phyloP scores from a whole-genome alignment of 2,888 invertebrate genomes.

The Agrilus biguttatus region DNA sequence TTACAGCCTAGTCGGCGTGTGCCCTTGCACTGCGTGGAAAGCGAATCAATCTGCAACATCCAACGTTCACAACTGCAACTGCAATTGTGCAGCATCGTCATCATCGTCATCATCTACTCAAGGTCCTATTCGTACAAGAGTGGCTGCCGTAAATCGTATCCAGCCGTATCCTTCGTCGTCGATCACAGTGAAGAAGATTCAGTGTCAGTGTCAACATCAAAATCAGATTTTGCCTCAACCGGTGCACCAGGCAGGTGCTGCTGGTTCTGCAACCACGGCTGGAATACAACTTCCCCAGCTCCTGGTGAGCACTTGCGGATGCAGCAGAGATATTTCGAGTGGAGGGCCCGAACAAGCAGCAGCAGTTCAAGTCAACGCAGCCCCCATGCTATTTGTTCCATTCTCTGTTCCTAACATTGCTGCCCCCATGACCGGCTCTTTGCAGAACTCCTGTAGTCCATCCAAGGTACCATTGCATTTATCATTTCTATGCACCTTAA shows the following conservation, averaged over 20 bases:
- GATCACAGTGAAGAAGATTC: constrained; percentile 10
- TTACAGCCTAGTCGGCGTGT: constrained; percentile 40
- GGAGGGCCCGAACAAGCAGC: constrained; percentile 10
- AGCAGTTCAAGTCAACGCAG: constrained; percentile 16
- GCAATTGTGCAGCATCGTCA: not conserved
- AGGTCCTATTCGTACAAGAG: constrained; percentile 15
- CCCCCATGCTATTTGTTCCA: constrained; percentile 36
- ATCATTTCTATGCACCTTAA: not conserved
- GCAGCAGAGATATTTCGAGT: constrained; percentile 19
- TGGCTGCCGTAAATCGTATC: constrained; percentile 11
- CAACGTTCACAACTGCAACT: constrained; percentile 1
- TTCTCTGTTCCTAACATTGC: constrained; percentile 32
- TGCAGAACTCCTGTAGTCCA: constrained; percentile 28
- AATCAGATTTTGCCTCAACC: constrained; percentile 11
- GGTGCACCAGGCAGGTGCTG: constrained; percentile 10
- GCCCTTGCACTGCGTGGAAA: constrained; percentile 39
- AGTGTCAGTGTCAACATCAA: constrained; percentile 11
- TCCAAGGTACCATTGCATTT: constrained; percentile 25
- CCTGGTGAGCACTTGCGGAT: constrained; percentile 24
- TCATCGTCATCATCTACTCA: constrained; percentile 2
- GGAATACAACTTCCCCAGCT: constrained; percentile 19
- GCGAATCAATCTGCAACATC: constrained; percentile 16
- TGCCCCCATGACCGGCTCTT: constrained; percentile 27
- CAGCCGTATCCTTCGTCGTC: constrained; percentile 14
- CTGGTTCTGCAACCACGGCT: constrained; percentile 16